These are phyloP conservation scores for Aviceda cuculoides DNA, from an alignment of 2,797 vertebrate species.

Conservation along the genomic window DNA sequence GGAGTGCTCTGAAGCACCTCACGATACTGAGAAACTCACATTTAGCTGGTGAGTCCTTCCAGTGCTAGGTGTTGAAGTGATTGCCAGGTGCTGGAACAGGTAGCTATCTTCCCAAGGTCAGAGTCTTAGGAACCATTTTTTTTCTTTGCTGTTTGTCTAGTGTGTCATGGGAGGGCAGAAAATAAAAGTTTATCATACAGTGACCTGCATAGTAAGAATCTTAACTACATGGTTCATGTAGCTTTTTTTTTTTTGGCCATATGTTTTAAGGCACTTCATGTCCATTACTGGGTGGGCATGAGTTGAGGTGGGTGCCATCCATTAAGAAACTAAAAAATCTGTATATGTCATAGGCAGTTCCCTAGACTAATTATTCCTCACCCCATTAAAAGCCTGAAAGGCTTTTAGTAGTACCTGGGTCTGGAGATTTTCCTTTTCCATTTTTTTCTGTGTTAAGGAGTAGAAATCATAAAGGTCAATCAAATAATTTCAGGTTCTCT, in stretches of 20 bases:
- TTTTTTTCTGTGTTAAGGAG: background rate
- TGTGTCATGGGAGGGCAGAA: background rate
- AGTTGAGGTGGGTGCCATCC: background rate
- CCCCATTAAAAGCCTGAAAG: background rate
- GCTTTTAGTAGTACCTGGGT: background rate
- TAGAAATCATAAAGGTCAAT: background rate
- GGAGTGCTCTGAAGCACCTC: background rate
- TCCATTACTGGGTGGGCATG: background rate
- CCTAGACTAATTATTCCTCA: background rate
- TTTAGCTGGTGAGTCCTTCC: background rate
- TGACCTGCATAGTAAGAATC: background rate
- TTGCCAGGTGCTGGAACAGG: background rate
- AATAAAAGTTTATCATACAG: background rate
- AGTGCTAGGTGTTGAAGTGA: background rate
- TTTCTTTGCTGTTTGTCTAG: background rate
- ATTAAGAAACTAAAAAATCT: background rate
- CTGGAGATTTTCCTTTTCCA: background rate
- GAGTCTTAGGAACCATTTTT: background rate
- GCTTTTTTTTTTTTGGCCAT: background rate
- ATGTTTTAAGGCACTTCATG: background rate
- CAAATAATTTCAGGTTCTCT: constrained; percentile 3
- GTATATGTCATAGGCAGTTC: background rate
- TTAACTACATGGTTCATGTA: background rate
- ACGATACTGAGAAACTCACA: background rate
- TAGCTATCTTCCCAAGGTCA: background rate